phyloP scores from a whole-genome alignment of 2,113 vertebrate species.

The Platichthys flesus region DNA sequence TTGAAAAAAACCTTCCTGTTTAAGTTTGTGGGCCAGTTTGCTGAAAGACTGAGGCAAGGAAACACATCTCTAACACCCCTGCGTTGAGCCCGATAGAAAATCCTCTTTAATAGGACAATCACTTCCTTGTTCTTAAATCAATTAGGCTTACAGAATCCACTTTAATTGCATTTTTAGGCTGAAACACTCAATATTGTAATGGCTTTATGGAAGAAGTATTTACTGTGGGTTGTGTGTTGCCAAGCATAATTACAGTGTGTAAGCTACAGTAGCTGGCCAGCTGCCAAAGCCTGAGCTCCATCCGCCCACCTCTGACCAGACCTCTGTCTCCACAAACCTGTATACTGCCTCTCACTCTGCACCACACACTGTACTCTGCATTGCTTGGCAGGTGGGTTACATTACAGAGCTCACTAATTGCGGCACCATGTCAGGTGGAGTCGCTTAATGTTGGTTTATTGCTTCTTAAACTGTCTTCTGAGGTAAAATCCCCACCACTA shows the following conservation, averaged over 20 bases:
- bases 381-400: constrained; percentile 23
- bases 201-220: constrained; percentile 61
- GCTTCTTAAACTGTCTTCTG: not conserved
- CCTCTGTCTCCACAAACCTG: constrained; percentile 42
- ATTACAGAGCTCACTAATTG: constrained; percentile 35
- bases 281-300: constrained; percentile 63
- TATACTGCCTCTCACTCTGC: constrained; percentile 20
- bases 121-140: constrained; percentile 1
- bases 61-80: not conserved
- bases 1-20: not conserved
- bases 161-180: constrained; percentile 15
- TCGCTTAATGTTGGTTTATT: constrained; percentile 7
- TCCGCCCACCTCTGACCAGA: constrained; percentile 61
- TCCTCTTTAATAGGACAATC: not conserved
- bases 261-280: constrained; percentile 62
- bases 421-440: constrained; percentile 1
- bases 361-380: constrained; percentile 10
- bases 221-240: constrained; percentile 61
- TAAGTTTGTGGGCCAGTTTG: not conserved
- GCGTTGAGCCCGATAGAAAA: constrained; percentile 8
- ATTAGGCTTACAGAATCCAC: constrained; percentile 37
- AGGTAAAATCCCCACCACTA: constrained; percentile 4
- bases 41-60: no score
- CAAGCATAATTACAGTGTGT: constrained; percentile 75
- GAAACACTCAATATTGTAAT: constrained; percentile 59